These are phyloP conservation scores for Okamejei kenojei DNA, from an alignment of 2,797 vertebrate genomes.

Conservation along the genomic window DNA sequence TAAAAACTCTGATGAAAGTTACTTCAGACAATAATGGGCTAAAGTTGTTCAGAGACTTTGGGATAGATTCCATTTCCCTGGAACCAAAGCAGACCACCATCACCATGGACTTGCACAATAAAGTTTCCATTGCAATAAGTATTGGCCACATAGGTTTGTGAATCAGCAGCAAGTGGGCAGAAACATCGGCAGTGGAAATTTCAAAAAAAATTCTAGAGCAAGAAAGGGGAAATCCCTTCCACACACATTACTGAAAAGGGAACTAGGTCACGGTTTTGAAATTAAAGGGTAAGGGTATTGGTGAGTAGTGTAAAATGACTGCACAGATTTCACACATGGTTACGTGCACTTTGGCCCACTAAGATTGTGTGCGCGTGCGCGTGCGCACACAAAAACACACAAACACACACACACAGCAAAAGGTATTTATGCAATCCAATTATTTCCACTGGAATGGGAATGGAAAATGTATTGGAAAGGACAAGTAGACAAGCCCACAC, in stretches of 20 bases:
- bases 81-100: background rate
- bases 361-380: too few relatives aligned
- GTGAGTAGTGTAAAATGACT: too few relatives aligned
- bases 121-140: background rate
- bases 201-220: background rate
- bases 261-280: background rate
- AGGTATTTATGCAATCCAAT: background rate
- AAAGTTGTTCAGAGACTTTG: background rate
- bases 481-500: too few relatives aligned
- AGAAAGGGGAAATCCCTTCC: background rate
- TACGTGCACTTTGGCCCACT: too few relatives aligned
- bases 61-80: background rate
- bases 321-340: too few relatives aligned
- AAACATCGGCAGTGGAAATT: background rate
- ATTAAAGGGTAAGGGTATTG: background rate
- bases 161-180: background rate
- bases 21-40: background rate
- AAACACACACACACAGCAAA: too few relatives aligned
- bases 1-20: background rate
- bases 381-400: too few relatives aligned
- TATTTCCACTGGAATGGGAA: too few relatives aligned
- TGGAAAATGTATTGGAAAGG: too few relatives aligned
- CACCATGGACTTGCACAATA: background rate
- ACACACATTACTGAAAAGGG: background rate
- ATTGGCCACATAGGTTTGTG: background rate